These are phyloP conservation scores for Hydraecia micacea DNA, from an alignment of 2,888 invertebrate genomes.

Conservation along the genomic window DNA sequence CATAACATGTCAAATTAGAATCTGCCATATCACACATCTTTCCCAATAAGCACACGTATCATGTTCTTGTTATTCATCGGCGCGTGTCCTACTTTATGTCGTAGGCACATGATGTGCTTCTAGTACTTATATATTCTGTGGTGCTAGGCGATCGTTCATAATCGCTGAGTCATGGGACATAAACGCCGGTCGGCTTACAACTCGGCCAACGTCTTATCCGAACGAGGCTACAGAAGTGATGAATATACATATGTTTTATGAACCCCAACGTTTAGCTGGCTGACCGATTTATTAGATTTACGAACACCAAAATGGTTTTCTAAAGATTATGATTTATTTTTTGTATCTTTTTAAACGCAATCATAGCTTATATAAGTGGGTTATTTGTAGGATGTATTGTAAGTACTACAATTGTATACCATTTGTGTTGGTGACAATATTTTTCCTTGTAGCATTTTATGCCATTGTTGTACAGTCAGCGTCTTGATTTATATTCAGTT, in stretches of 20 bases:
- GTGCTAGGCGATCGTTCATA: constrained; percentile 16
- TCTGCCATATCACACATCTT: constrained; percentile 23
- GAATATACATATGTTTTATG: constrained; percentile 29
- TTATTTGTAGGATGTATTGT: neutral
- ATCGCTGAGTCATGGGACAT: constrained; percentile 47
- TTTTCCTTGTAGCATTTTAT: neutral
- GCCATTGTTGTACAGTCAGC: neutral
- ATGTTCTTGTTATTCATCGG: constrained; percentile 22
- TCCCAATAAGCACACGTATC: constrained; percentile 15
- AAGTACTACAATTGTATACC: neutral
- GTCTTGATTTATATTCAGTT: constrained; percentile 24
- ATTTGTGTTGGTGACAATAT: neutral
- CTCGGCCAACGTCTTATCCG: constrained; percentile 29
- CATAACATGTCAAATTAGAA: constrained; percentile 23
- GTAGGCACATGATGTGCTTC: constrained; percentile 10
- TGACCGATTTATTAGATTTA: constrained; percentile 39
- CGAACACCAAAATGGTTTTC: constrained; percentile 18
- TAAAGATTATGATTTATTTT: constrained; percentile 21
- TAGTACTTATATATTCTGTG: too few species aligned
- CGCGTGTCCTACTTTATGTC: constrained; percentile 35
- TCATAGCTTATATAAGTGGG: neutral
- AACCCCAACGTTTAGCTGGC: constrained; percentile 17
- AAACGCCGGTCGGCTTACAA: constrained; percentile 11
- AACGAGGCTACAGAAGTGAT: constrained; percentile 42
- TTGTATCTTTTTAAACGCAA: neutral